A percentile compares a stretch with the other conserved stretches of the same genome.
phyloP scores from a whole-genome alignment of 2,797 vertebrate species.

The Pseudomugil gertrudae region DNA sequence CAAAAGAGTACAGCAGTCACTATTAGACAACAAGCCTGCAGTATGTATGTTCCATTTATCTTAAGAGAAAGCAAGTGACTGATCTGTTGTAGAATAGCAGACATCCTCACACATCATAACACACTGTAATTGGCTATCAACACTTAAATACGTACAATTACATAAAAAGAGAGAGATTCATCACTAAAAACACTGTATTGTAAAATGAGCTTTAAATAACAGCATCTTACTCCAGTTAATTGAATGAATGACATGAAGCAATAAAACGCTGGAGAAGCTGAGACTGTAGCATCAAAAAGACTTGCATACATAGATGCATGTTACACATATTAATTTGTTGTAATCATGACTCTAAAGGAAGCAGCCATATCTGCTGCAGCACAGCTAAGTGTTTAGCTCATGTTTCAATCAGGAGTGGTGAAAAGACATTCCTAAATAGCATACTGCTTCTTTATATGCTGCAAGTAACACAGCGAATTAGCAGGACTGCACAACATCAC shows the following conservation, averaged over 20 bases:
- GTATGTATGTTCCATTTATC: constrained; percentile 28
- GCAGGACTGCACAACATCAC: constrained; percentile 81
- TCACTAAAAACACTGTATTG: too few species aligned
- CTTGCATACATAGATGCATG: neutral
- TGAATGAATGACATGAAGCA: neutral
- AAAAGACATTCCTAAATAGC: constrained; percentile 81
- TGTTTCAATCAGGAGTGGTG: constrained; percentile 78
- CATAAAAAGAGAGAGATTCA: too few species aligned
- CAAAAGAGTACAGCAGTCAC: constrained; percentile 10
- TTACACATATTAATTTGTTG: neutral
- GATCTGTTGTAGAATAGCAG: neutral
- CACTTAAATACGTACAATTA: neutral
- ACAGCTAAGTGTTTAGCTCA: constrained; percentile 65
- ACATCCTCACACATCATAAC: too few species aligned
- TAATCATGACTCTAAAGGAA: neutral
- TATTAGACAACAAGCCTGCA: constrained; percentile 23
- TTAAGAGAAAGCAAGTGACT: neutral
- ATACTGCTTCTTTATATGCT: constrained; percentile 77
- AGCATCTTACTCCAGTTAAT: neutral
- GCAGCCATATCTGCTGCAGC: constrained; percentile 24
- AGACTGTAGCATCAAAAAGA: neutral
- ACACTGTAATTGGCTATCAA: neutral
- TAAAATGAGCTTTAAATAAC: too few species aligned
- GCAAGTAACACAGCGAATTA: constrained; percentile 80
- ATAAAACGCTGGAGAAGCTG: neutral